phyloP scores from a whole-genome alignment of 1,140 invertebrate genomes.

The Bursaphelenchus mucronatus region DNA sequence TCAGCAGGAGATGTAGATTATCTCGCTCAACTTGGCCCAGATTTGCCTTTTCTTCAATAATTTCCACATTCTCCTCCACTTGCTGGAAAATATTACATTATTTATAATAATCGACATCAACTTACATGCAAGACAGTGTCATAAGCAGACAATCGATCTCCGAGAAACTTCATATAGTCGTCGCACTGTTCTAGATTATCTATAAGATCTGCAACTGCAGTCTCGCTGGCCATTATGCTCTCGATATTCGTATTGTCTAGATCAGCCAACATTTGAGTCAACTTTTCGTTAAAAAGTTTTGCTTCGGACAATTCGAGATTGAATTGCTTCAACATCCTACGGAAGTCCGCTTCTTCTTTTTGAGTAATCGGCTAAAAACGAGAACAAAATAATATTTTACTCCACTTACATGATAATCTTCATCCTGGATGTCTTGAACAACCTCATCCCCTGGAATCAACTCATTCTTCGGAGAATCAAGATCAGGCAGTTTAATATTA shows the following conservation, averaged over 20 bases:
- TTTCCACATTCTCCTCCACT: conserved; percentile 64
- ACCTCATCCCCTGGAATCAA: conserved; percentile 1
- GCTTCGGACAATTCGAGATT: conserved; percentile 78
- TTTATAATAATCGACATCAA: conserved; percentile 15
- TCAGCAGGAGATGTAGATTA: conserved; percentile 75
- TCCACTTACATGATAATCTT: conserved; percentile 19
- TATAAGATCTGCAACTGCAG: conserved; percentile 36
- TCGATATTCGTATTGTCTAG: conserved; percentile 72
- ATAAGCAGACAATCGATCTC: conserved; percentile 62
- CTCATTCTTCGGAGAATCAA: conserved; percentile 12
- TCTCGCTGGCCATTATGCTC: conserved; percentile 48
- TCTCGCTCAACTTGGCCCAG: conserved; percentile 78
- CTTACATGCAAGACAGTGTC: conserved; percentile 61
- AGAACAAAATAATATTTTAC: neutral
- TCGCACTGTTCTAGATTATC: conserved; percentile 25
- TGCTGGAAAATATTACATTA: conserved; percentile 45
- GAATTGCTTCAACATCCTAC: conserved; percentile 71
- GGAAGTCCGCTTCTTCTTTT: conserved; percentile 75
- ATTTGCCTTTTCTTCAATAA: conserved; percentile 85
- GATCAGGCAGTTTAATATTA: conserved; percentile 68
- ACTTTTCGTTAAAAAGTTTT: conserved; percentile 76
- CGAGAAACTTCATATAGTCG: conserved; percentile 61
- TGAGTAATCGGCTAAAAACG: conserved; percentile 75
- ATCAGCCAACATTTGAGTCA: conserved; percentile 75
- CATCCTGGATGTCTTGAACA: conserved; percentile 2